phyloP scores from a whole-genome alignment of 2,113 vertebrate genomes.

The Rallus limicola region DNA sequence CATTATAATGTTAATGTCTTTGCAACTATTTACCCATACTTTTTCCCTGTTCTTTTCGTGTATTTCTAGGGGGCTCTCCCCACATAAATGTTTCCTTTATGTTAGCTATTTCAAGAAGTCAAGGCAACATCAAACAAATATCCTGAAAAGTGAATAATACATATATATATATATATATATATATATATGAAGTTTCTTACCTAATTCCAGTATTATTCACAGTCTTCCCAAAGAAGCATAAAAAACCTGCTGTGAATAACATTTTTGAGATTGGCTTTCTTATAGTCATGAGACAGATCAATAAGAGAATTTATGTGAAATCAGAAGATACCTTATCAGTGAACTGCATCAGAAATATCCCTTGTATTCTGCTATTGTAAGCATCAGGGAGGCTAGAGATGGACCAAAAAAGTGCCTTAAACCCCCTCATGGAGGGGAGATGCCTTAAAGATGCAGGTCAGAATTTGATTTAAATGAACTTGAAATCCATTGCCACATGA shows the following conservation, averaged over 20 bases:
- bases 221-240: background rate
- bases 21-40: background rate
- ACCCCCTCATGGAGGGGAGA: background rate
- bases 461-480: background rate
- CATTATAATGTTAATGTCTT: background rate
- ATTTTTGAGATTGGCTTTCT: background rate
- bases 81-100: background rate
- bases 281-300: background rate
- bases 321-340: background rate
- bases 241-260: background rate
- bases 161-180: background rate
- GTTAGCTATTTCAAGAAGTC: background rate
- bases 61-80: accelerated
- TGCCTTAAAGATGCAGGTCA: background rate
- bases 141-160: background rate
- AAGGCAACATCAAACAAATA: background rate
- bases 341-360: constrained; percentile 15
- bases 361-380: background rate
- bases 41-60: background rate
- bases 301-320: constrained; percentile 6
- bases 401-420: background rate
- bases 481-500: background rate
- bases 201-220: background rate
- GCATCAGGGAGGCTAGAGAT: background rate
- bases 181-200: background rate